phyloP scores from a whole-genome alignment of 1,140 invertebrate species.

The Cataglyphis hispanica region DNA sequence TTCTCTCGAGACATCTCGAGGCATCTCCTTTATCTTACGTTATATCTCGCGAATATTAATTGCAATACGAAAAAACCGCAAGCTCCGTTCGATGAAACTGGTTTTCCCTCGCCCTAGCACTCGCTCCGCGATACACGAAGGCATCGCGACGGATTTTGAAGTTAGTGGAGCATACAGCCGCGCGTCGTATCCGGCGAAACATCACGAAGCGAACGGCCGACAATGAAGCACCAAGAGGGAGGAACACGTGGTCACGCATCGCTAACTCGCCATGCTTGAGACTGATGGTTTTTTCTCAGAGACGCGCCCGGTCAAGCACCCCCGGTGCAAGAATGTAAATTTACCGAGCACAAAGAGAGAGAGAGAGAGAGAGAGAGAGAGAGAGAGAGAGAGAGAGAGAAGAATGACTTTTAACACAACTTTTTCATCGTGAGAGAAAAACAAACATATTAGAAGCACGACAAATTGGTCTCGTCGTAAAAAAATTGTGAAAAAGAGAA shows the following conservation, averaged over 20 bases:
- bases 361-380: too few relatives aligned
- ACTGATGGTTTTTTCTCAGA: constrained; percentile 25
- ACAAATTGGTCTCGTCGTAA: not conserved
- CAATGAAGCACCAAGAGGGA: constrained; percentile 60
- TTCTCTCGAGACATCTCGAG: not conserved
- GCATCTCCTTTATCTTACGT: not conserved
- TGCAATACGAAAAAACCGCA: constrained; percentile 5
- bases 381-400: too few relatives aligned
- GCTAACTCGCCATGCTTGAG: constrained; percentile 48
- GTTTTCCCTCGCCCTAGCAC: constrained; percentile 31
- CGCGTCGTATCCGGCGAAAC: constrained; percentile 64
- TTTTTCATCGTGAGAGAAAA: not conserved
- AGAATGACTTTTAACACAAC: not conserved
- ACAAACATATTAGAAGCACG: not conserved
- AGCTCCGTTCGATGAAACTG: constrained; percentile 31
- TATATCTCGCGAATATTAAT: constrained; percentile 11
- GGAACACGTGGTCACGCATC: constrained; percentile 69
- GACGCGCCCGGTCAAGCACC: constrained; percentile 35
- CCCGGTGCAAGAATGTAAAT: constrained; percentile 35
- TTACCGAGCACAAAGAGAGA: not conserved
- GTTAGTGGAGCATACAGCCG: constrained; percentile 69
- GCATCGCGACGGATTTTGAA: constrained; percentile 48
- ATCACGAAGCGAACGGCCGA: constrained; percentile 42
- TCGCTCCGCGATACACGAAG: constrained; percentile 40
- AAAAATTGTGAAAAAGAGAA: constrained; percentile 1